A percentile compares a stretch with the other conserved stretches of the same genome.
phyloP scores from a whole-genome alignment of 92 coral and sea anemone genomes.

The Epizoanthus scotinus region DNA sequence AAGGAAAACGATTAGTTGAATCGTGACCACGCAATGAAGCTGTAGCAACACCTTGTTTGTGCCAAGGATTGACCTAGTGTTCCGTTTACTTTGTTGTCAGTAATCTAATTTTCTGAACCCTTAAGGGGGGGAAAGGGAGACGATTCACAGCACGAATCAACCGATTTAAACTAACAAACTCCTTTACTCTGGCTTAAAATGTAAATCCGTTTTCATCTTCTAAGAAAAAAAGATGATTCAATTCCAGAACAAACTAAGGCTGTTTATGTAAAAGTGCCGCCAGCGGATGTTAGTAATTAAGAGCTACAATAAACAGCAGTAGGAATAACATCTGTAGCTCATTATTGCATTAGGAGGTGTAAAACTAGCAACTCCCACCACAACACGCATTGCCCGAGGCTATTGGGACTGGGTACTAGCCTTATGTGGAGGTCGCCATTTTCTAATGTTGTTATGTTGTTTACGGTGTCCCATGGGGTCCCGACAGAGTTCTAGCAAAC shows the following conservation, averaged over 20 bases:
- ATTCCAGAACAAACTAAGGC: constrained; percentile 10
- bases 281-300: constrained; percentile 10
- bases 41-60: constrained; percentile 4
- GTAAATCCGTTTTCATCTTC: constrained; percentile 3
- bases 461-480: too few relatives aligned
- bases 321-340: constrained; percentile 29
- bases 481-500: too few relatives aligned
- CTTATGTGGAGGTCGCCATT: too few relatives aligned
- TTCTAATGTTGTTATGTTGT: too few relatives aligned
- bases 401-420: too few relatives aligned
- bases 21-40: constrained; percentile 28
- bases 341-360: constrained; percentile 37
- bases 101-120: constrained; percentile 37
- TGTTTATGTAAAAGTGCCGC: constrained; percentile 1
- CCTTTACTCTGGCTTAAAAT: background rate
- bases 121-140: constrained; percentile 34
- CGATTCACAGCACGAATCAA: constrained; percentile 33
- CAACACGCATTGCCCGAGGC: background rate
- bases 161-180: constrained; percentile 25
- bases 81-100: constrained; percentile 33
- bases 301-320: constrained; percentile 28
- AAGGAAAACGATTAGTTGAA: background rate
- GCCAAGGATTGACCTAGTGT: constrained; percentile 27
- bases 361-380: constrained; percentile 43
- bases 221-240: background rate